Base-by-base conservation (phyloP, 2,797 vertebrate genomes). In the Anableps anableps region DNA sequence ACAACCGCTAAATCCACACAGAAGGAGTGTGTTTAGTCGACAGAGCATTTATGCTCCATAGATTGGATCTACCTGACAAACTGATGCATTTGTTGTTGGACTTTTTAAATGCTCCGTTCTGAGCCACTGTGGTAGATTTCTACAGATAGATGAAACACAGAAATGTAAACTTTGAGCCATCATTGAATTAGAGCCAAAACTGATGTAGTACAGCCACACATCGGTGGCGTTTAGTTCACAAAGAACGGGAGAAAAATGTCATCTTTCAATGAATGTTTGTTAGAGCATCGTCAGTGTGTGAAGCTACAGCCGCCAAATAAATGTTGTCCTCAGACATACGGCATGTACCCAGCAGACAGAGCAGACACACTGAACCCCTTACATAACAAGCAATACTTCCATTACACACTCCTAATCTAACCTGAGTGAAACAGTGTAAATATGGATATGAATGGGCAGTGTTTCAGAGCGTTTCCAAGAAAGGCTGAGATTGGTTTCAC, bases 31-130 rank as follows among this genome's bases (percentile, higher is more conserved):
- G 68, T 72, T 72, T 19, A 16, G 45, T 17, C 11, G 9, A 9
- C 10, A 17, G 23, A n/a, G 51, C 14, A 21, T 62, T 26, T 21
- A 87, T 90, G 85, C 84, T 89, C n/a, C 82, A 87, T 23, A 13
- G 85, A 86, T 64, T 77, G 79, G 88, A 89, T 92, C 85, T 88
- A 81, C 68, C 79, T 31, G 38, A 50, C 17, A 50, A 17, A 19
- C 6, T 23, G 1, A 68, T 68, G 9, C 21, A 21, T 68, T 38
- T 70, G 23, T 43, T n/a, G 8, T n/a, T 58, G n/a, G 51, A 53
- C 51, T 60, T 60, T 14, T 71, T 8, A 70, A 82, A 78, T 87
- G 38, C n/a, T n/a, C n/a, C n/a, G n/a, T n/a, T n/a, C n/a, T n/a
- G n/a, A n/a, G n/a, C n/a, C n/a, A n/a, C n/a, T n/a, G n/a, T n/a